Conservation (phyloP, 2,797 vertebrate species). For the Loriculus beryllinus region DNA sequence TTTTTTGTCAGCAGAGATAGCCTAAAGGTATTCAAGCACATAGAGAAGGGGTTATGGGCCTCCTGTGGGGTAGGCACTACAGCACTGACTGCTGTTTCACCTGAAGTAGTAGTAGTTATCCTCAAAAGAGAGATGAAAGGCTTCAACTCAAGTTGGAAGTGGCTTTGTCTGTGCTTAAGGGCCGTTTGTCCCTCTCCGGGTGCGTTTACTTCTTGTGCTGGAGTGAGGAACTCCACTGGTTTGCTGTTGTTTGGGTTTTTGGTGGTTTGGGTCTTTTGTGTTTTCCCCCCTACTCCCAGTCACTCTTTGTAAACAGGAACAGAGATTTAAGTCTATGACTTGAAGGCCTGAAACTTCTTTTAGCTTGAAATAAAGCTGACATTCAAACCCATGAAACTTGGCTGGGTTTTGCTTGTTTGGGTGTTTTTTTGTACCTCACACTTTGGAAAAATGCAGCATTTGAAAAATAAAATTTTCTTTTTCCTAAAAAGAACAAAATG, state of each 20-base stretch:
- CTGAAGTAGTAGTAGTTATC: not conserved
- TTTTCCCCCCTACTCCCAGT: rapidly evolving
- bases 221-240: not conserved
- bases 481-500: rapidly evolving
- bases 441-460: not conserved
- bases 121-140: not conserved
- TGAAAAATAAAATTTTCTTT: not conserved
- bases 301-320: not conserved
- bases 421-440: not conserved
- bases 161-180: not conserved
- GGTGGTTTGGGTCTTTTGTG: not conserved
- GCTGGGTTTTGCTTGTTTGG: not conserved
- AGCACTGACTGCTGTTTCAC: not conserved
- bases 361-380: not conserved
- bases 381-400: not conserved
- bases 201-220: not conserved
- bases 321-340: not conserved
- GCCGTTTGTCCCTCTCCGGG: rapidly evolving
- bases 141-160: not conserved
- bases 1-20: not conserved
- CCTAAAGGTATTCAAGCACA: not conserved
- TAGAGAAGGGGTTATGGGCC: not conserved
- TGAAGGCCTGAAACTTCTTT: not conserved
- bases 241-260: not conserved
- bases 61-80: rapidly evolving